phyloP scores from a whole-genome alignment of 1,140 invertebrate genomes.

The Episyrphus balteatus region DNA sequence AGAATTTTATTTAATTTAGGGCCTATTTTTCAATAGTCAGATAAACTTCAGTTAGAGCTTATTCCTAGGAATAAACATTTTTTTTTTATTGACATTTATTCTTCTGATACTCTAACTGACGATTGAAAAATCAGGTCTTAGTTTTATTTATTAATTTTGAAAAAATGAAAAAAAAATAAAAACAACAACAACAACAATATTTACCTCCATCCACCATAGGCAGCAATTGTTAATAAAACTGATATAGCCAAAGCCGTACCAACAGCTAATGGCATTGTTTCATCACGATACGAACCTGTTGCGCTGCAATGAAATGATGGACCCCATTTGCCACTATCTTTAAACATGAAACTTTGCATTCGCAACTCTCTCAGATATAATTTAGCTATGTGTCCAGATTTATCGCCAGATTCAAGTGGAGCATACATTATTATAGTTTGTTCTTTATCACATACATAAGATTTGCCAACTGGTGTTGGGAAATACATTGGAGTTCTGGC shows the following conservation, averaged over 20 bases:
- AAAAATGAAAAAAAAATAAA: neutral
- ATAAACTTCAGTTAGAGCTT: no score
- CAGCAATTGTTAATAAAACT: constrained; percentile 65
- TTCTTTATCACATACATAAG: constrained; percentile 63
- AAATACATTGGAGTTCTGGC: constrained; percentile 54
- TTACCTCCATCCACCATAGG: constrained; percentile 59
- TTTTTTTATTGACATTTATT: no score
- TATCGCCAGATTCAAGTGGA: constrained; percentile 31
- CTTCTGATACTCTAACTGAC: neutral
- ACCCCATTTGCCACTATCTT: constrained; percentile 44
- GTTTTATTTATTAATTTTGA: neutral
- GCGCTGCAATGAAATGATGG: constrained; percentile 45
- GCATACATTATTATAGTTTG: constrained; percentile 31
- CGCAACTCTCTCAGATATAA: constrained; percentile 45
- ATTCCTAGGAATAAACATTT: no score
- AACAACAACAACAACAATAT: neutral
- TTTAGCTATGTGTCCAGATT: constrained; percentile 40
- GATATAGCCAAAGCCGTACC: constrained; percentile 74
- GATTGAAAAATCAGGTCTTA: no score
- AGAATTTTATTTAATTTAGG: no score
- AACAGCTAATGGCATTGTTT: constrained; percentile 76
- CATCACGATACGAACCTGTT: constrained; percentile 47
- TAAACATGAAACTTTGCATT: constrained; percentile 50
- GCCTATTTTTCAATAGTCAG: neutral
- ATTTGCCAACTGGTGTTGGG: constrained; percentile 74